Conservation (phyloP, 2,888 invertebrate genomes). For the Hartigia nigra region DNA sequence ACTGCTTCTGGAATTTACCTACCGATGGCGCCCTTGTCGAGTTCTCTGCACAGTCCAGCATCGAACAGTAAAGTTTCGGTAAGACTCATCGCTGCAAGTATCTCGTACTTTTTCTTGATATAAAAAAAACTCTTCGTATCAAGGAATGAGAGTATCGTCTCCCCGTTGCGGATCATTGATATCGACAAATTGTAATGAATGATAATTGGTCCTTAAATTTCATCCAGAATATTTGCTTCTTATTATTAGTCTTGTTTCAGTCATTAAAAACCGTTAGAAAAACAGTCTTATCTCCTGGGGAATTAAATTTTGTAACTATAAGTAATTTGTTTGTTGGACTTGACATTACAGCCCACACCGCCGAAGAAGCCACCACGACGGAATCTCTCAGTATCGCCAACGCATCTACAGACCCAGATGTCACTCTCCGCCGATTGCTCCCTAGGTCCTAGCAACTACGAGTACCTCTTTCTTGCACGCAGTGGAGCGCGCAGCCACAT, state of each 20-base stretch:
- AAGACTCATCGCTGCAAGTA: conserved; percentile 45
- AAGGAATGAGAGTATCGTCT: not conserved
- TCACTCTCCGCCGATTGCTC: conserved; percentile 69
- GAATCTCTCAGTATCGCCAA: conserved; percentile 87
- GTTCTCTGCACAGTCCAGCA: conserved; percentile 69
- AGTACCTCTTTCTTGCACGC: conserved; percentile 74
- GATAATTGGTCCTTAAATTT: not conserved
- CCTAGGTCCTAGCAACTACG: conserved; percentile 75
- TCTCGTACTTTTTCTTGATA: conserved; percentile 8
- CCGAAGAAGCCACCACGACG: conserved; percentile 91
- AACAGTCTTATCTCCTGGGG: not conserved
- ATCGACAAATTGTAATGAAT: not conserved
- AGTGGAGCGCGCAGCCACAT: conserved; percentile 78
- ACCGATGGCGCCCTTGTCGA: conserved; percentile 70
- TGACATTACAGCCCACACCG: conserved; percentile 76
- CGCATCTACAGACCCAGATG: conserved; percentile 74
- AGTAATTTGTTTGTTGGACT: not conserved
- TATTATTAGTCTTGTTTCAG: no score
- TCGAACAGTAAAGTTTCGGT: conserved; percentile 75
- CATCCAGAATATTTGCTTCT: not conserved
- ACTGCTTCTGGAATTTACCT: conserved; percentile 68
- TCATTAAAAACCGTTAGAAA: not conserved
- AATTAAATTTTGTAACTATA: not conserved
- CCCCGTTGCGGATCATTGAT: not conserved
- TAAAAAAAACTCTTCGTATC: not conserved